Evolutionary conservation across 2,888 invertebrate genomes (phyloP).

Genomic region (Spisula subtruncata): DNA sequence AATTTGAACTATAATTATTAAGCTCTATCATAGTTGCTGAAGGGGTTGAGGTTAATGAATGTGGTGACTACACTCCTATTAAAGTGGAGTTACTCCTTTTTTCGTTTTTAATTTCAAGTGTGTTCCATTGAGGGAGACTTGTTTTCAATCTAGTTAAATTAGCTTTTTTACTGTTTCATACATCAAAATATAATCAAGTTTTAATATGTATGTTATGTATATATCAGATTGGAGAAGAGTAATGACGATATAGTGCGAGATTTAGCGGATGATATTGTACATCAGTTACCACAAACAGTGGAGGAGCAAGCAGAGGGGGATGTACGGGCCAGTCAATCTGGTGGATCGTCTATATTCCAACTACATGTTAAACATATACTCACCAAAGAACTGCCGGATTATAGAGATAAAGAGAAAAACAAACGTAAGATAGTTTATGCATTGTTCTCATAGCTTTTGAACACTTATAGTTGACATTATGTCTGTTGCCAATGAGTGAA

Average conservation of each 20-base stretch:
- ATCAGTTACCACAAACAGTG: conserved; percentile 81
- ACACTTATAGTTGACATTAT: too few species aligned
- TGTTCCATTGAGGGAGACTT: too few species aligned
- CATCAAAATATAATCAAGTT: neutral
- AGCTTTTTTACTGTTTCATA: too few species aligned
- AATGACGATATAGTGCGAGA: conserved; percentile 93
- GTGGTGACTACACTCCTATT: too few species aligned
- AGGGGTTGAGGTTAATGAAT: too few species aligned
- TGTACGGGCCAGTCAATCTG: conserved; percentile 59
- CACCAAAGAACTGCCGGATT: conserved; percentile 73
- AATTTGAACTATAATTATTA: too few species aligned
- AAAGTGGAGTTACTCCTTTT: too few species aligned
- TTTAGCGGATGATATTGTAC: conserved; percentile 92
- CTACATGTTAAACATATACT: conserved; percentile 74
- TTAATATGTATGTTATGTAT: conserved; percentile 9
- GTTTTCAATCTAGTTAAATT: too few species aligned
- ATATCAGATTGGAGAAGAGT: conserved; percentile 89
- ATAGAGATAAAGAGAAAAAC: conserved; percentile 79
- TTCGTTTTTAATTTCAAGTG: too few species aligned
- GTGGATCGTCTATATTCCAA: conserved; percentile 60
- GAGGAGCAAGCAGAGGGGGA: conserved; percentile 79
- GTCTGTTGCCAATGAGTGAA: too few species aligned
- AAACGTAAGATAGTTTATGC: conserved; percentile 71
- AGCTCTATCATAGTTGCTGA: too few species aligned
- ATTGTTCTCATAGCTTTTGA: too few species aligned